These are phyloP conservation scores for Cervus canadensis DNA, from an alignment of 2,113 vertebrate genomes.

Conservation along the genomic window DNA sequence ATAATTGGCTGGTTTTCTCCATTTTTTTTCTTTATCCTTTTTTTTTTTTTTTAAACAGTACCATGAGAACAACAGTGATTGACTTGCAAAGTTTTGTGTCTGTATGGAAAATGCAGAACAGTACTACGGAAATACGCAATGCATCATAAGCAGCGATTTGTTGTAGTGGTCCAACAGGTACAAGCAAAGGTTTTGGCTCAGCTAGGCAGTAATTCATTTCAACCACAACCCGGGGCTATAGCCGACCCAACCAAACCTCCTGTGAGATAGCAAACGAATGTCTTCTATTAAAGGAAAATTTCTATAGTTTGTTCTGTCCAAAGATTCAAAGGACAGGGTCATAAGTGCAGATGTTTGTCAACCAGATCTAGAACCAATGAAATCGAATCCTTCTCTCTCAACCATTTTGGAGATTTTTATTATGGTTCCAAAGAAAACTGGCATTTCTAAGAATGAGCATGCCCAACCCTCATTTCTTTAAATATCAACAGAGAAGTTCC, in stretches of 20 bases:
- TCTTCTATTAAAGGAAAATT: neutral
- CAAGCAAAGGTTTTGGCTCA: conserved; percentile 93
- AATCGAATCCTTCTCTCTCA: neutral
- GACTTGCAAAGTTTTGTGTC: conserved; percentile 88
- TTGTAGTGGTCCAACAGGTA: conserved; percentile 88
- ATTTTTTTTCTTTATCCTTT: conserved; percentile 68
- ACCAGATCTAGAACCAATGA: conserved; percentile 51
- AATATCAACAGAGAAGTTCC: neutral
- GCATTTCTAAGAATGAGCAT: conserved; percentile 54
- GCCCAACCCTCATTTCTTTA: neutral
- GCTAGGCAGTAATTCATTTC: conserved; percentile 93
- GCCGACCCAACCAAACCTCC: conserved; percentile 80
- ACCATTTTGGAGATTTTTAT: conserved; percentile 2
- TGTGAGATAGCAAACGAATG: conserved; percentile 64
- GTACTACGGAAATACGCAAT: conserved; percentile 86
- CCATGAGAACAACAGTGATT: conserved; percentile 95
- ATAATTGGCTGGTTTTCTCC: conserved; percentile 86
- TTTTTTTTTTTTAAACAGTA: conserved; percentile 90
- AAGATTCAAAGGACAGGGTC: conserved; percentile 68
- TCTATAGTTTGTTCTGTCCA: conserved; percentile 68
- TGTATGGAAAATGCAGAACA: conserved; percentile 85
- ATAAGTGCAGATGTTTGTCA: conserved; percentile 68
- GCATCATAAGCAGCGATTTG: conserved; percentile 91
- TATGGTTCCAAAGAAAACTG: conserved; percentile 52
- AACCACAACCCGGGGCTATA: conserved; percentile 81